Conservation (phyloP, 1,140 invertebrate species). For the Brachionus calyciflorus region DNA sequence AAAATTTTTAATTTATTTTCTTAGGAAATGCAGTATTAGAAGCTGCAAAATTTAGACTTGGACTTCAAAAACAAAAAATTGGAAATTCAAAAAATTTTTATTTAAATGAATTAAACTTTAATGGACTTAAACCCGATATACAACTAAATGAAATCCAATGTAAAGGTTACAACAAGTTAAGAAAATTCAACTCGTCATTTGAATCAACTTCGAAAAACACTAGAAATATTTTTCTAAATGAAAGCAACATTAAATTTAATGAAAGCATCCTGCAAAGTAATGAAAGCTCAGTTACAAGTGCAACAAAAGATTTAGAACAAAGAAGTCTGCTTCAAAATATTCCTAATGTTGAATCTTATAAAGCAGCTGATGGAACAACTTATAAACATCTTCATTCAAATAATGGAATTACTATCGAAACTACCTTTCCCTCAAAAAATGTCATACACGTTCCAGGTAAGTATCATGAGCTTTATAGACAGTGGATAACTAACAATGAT, state of each 20-base stretch:
- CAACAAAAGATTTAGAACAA: too few species aligned
- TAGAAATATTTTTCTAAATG: not conserved
- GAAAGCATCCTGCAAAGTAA: not conserved
- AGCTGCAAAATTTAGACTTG: not conserved
- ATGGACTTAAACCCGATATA: not conserved
- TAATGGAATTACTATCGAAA: not conserved
- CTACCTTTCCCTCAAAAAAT: conserved; percentile 25
- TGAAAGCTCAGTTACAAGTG: too few species aligned
- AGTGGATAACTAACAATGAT: not conserved
- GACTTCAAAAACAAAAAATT: not conserved
- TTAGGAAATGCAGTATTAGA: not conserved
- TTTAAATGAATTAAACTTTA: not conserved
- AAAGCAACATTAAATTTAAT: not conserved
- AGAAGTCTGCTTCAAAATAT: not conserved
- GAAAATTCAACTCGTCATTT: conserved; percentile 13
- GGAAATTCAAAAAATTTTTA: not conserved
- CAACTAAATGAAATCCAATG: not conserved
- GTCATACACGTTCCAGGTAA: conserved; percentile 40
- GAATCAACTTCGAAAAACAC: not conserved
- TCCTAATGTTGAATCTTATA: conserved; percentile 31
- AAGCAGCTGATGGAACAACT: conserved; percentile 26
- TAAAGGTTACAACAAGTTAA: conserved; percentile 14
- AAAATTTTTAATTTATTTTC: not conserved
- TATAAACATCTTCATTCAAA: not conserved
- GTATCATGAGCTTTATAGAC: conserved; percentile 27